Percentiles rank a stretch among this genome's conserved stretches.
phyloP scores from a whole-genome alignment of 2,113 vertebrate species.

The Tragelaphus buxtoni region DNA sequence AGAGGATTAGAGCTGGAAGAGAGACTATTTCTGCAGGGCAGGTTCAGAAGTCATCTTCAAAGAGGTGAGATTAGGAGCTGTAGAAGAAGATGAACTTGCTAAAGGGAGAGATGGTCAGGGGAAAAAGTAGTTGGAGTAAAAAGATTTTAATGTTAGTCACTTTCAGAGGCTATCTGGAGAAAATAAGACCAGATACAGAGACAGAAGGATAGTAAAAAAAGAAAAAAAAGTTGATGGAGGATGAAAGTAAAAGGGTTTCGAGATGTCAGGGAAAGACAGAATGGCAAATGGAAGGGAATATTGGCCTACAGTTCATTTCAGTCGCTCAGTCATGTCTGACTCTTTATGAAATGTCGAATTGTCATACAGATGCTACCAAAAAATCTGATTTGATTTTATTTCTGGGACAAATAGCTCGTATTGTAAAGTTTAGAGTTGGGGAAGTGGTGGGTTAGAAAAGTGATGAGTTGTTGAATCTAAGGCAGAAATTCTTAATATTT shows the following conservation, averaged over 20 bases:
- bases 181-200: not conserved
- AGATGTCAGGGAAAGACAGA: not conserved
- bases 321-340: accelerated
- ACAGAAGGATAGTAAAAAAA: not conserved
- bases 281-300: not conserved
- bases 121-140: not conserved
- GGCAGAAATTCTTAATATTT: not conserved
- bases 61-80: not conserved
- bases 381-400: not conserved
- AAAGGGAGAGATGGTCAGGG: not conserved
- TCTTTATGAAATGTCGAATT: not conserved
- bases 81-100: not conserved
- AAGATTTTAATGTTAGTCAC: not conserved
- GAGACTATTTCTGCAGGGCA: not conserved
- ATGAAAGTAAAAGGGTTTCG: not conserved
- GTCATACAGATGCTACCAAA: not conserved
- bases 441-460: not conserved
- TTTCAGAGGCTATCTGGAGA: not conserved
- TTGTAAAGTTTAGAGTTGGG: not conserved
- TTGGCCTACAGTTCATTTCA: not conserved
- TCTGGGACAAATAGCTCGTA: not conserved
- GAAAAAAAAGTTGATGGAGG: not conserved
- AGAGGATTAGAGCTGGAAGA: not conserved
- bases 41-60: not conserved
- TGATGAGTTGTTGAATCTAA: not conserved